A percentile compares a stretch with the other conserved stretches of the same genome.
Conservation (phyloP, 2,797 vertebrate genomes). For the Phoebastria nigripes region DNA sequence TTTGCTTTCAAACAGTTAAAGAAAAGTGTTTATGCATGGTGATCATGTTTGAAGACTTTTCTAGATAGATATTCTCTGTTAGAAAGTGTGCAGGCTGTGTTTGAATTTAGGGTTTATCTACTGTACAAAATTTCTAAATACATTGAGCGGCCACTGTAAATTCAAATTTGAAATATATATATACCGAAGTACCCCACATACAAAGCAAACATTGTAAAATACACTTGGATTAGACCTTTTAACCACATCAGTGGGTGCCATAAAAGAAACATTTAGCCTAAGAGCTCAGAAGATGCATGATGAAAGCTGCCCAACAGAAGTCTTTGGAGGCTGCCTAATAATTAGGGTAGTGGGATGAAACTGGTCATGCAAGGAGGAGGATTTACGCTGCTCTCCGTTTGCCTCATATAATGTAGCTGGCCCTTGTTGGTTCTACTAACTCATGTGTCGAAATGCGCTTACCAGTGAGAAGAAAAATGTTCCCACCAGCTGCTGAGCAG, state of each 20-base stretch:
- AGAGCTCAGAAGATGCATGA: background rate
- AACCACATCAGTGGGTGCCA: background rate
- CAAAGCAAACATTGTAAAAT: conserved; percentile 9
- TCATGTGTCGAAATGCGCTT: background rate
- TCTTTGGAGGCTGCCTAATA: conserved; percentile 21
- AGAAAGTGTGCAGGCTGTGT: background rate
- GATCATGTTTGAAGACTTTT: background rate
- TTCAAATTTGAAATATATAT: background rate
- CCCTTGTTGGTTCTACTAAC: background rate
- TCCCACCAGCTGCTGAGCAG: background rate
- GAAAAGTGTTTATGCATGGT: background rate
- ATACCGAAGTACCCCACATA: background rate
- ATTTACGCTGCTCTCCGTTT: conserved; percentile 7
- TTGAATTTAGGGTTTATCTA: conserved; percentile 18
- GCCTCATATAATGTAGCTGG: background rate
- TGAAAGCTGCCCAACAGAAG: conserved; percentile 1
- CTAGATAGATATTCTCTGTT: background rate
- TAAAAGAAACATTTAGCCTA: conserved; percentile 36
- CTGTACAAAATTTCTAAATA: conserved; percentile 5
- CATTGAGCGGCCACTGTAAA: background rate
- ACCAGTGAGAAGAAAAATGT: background rate
- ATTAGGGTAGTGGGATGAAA: conserved; percentile 42
- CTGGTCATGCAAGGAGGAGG: background rate
- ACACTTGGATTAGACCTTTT: conserved; percentile 11
- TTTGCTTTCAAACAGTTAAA: background rate